phyloP scores from a whole-genome alignment of 2,113 vertebrate genomes.

The Ceyx cyanopectus region DNA sequence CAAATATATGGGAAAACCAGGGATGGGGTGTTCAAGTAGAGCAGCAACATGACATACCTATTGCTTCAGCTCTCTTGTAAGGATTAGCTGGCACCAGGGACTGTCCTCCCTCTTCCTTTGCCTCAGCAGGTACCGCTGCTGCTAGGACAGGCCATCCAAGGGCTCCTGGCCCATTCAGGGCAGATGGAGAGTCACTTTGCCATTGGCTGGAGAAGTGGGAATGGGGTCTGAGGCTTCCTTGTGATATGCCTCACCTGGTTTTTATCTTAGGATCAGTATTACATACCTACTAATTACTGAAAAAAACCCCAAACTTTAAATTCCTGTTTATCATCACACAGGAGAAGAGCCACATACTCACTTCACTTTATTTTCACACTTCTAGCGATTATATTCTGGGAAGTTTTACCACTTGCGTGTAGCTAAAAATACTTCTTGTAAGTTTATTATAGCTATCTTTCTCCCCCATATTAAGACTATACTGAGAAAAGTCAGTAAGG shows the following conservation, averaged over 20 bases:
- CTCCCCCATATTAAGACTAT: background rate
- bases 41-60: background rate
- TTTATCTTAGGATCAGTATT: background rate
- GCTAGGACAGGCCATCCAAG: background rate
- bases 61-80: rapidly evolving
- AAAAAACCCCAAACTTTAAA: background rate
- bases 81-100: background rate
- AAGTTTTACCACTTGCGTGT: background rate
- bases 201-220: background rate
- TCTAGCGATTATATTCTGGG: background rate
- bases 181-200: background rate
- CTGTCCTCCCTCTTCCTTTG: background rate
- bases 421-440: background rate
- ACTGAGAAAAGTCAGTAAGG: background rate
- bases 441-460: background rate
- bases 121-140: background rate
- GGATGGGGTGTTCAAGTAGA: rapidly evolving
- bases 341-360: background rate
- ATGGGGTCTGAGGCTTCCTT: background rate
- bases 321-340: background rate
- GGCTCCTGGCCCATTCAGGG: background rate
- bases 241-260: background rate
- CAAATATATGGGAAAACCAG: background rate
- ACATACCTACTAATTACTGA: background rate
- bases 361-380: background rate